phyloP scores from a whole-genome alignment of 1,140 invertebrate species.

The Drosophila tani region DNA sequence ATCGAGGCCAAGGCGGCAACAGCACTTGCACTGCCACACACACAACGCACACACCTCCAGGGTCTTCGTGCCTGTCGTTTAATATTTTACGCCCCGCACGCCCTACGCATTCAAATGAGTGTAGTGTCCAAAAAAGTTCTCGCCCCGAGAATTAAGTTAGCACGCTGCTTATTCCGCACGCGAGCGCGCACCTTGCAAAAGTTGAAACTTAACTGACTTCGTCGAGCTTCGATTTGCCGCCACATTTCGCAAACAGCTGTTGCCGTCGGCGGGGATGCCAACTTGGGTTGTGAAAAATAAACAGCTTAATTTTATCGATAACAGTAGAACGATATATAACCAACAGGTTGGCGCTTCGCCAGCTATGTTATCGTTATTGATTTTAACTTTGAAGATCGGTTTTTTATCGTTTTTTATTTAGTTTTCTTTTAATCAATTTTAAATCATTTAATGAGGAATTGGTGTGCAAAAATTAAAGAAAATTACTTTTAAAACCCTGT shows the following conservation, averaged over 20 bases:
- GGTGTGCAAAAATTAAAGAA: too few species aligned
- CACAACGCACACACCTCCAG: background rate
- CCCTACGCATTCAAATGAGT: conserved; percentile 42
- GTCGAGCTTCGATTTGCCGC: conserved; percentile 30
- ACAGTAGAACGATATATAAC: background rate
- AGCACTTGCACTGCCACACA: conserved; percentile 26
- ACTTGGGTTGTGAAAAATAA: background rate
- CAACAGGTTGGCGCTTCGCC: background rate
- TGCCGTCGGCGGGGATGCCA: conserved; percentile 1
- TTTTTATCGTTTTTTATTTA: too few species aligned
- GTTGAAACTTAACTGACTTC: conserved; percentile 36
- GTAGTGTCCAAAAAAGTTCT: conserved; percentile 38
- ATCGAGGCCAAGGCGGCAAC: conserved; percentile 13
- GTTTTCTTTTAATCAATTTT: too few species aligned
- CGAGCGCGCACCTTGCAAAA: conserved; percentile 44
- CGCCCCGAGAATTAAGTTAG: conserved; percentile 7
- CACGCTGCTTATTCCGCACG: conserved; percentile 14
- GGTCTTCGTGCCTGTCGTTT: conserved; percentile 20
- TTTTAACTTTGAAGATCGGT: background rate
- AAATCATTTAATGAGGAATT: too few species aligned
- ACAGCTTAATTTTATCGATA: background rate
- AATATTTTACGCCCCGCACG: conserved; percentile 32
- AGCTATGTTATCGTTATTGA: background rate
- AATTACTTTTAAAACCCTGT: background rate
- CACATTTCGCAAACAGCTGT: conserved; percentile 37